Conservation (phyloP, 2,888 invertebrate species). For the Notocelia uddmanniana region DNA sequence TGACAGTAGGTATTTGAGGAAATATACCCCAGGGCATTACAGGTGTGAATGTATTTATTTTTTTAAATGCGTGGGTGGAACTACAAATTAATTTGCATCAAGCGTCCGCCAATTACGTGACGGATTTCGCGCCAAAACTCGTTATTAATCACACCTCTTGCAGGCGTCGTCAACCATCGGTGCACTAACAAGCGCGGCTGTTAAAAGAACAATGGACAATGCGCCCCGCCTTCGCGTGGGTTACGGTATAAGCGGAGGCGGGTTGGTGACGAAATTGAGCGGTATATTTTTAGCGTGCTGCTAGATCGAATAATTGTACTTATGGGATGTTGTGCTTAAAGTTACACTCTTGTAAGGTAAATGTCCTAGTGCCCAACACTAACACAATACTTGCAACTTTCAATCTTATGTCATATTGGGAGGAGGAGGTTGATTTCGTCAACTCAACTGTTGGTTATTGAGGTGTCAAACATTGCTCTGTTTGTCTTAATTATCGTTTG, state of each 20-base stretch:
- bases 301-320: too few relatives aligned
- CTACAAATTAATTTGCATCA: constrained; percentile 46
- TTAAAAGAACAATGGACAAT: constrained; percentile 85
- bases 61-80: constrained; percentile 22
- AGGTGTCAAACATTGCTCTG: too few relatives aligned
- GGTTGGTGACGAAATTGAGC: not conserved
- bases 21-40: constrained; percentile 2
- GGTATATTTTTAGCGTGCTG: too few relatives aligned
- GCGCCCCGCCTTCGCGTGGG: constrained; percentile 54
- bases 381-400: too few relatives aligned
- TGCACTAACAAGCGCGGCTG: constrained; percentile 80
- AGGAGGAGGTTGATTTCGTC: too few relatives aligned
- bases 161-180: constrained; percentile 58
- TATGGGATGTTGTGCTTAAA: too few relatives aligned
- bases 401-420: too few relatives aligned
- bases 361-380: too few relatives aligned
- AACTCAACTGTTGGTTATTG: too few relatives aligned
- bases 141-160: constrained; percentile 73
- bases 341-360: too few relatives aligned
- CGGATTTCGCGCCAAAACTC: constrained; percentile 69
- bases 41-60: constrained; percentile 16
- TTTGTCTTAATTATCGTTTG: too few relatives aligned
- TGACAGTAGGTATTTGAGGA: not conserved
- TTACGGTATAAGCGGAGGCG: constrained; percentile 49
- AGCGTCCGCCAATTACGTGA: constrained; percentile 62